Conservation (phyloP, 2,797 vertebrate species). For the Streptopelia turtur region DNA sequence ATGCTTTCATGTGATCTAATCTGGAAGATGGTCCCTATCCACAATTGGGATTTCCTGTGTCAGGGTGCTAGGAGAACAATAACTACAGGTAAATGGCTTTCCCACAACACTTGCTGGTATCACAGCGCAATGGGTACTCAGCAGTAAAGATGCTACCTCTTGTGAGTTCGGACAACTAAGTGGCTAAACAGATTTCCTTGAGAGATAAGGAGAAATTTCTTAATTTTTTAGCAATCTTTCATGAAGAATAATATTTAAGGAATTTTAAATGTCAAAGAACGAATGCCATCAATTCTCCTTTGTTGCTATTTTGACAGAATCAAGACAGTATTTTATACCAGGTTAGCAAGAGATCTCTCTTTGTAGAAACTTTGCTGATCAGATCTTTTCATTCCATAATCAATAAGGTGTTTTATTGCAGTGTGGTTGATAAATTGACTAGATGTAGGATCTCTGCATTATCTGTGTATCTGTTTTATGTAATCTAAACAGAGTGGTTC, state of each 20-base stretch:
- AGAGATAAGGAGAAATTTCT: neutral
- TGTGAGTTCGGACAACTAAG: neutral
- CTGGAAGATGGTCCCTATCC: neutral
- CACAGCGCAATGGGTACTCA: neutral
- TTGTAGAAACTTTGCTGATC: neutral
- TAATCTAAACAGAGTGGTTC: neutral
- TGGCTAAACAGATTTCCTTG: neutral
- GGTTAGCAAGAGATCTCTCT: neutral
- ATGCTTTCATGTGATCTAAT: neutral
- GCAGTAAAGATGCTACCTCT: neutral
- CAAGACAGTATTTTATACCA: neutral
- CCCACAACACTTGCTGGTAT: neutral
- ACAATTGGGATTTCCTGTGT: neutral
- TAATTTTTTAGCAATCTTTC: neutral
- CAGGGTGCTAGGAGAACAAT: neutral
- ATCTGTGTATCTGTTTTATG: neutral
- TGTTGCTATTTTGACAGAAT: neutral
- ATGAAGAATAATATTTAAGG: neutral
- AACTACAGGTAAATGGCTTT: neutral
- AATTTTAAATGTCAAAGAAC: neutral
- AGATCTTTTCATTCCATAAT: neutral
- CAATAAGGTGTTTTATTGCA: neutral
- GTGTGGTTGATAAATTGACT: neutral
- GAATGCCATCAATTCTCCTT: neutral
- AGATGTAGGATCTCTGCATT: neutral